phyloP scores from a whole-genome alignment of 2,797 vertebrate species.

The Poecilia picta region DNA sequence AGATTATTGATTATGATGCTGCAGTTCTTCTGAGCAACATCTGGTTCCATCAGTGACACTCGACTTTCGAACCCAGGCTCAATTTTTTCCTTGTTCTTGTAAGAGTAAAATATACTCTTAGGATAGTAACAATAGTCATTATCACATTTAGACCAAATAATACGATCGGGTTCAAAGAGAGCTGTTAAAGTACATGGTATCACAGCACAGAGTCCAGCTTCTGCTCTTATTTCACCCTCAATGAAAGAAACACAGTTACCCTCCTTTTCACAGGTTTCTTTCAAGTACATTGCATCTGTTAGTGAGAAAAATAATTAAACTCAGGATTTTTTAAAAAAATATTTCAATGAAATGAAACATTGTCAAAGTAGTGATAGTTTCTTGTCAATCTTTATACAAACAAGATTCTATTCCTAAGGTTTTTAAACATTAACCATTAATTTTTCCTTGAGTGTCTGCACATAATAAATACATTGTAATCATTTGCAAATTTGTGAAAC shows the following conservation, averaged over 20 bases:
- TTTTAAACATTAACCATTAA: no score
- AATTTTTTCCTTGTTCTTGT: not conserved
- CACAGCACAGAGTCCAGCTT: conserved; percentile 53
- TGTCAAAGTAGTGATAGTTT: not conserved
- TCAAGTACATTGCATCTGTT: not conserved
- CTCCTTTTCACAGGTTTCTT: fast-evolving
- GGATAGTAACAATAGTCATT: no score
- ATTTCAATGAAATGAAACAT: not conserved
- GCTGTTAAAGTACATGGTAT: conserved; percentile 41
- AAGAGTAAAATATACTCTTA: not conserved
- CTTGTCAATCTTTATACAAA: not conserved
- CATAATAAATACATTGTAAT: no score
- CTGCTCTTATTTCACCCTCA: conserved; percentile 26
- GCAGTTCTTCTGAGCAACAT: conserved; percentile 25
- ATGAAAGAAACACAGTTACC: conserved; percentile 29
- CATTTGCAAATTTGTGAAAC: not conserved
- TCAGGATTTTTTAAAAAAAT: not conserved
- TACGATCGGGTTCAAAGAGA: fast-evolving
- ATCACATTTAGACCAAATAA: conserved; percentile 54
- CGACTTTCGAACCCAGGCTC: not conserved
- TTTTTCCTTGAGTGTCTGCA: not conserved
- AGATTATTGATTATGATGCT: conserved; percentile 60
- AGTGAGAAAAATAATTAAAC: no score
- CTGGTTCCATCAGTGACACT: conserved; percentile 36
- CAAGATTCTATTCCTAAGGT: not conserved